These are phyloP conservation scores for Cotesia congregata DNA, from an alignment of 2,888 invertebrate genomes.

Conservation along the genomic window DNA sequence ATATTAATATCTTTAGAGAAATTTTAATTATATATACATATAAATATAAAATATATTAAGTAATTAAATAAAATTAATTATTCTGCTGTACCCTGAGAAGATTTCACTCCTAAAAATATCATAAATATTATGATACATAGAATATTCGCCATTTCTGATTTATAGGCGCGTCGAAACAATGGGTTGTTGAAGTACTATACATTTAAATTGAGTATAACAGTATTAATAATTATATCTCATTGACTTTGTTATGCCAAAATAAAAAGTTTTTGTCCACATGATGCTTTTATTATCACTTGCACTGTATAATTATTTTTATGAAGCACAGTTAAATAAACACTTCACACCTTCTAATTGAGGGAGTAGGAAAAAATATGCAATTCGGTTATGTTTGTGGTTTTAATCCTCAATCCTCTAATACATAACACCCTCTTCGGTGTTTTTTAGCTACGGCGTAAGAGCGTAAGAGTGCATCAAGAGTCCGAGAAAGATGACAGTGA, in stretches of 20 bases:
- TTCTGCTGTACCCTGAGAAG: constrained; percentile 60
- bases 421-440: too few relatives aligned
- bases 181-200: constrained; percentile 46
- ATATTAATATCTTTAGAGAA: neutral
- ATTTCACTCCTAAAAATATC: constrained; percentile 63
- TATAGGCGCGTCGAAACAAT: constrained; percentile 62
- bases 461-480: too few relatives aligned
- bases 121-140: constrained; percentile 64
- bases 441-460: too few relatives aligned
- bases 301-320: neutral
- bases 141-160: constrained; percentile 65
- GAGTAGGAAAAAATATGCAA: too few relatives aligned
- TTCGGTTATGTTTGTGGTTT: too few relatives aligned
- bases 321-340: neutral
- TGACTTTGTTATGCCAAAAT: neutral
- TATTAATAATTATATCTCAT: neutral
- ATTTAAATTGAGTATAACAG: neutral
- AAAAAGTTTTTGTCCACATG: neutral
- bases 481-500: too few relatives aligned
- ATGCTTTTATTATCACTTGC: neutral
- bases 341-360: too few relatives aligned
- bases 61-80: neutral
- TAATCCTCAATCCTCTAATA: too few relatives aligned
- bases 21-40: neutral
- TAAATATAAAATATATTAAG: neutral